phyloP scores from a whole-genome alignment of 2,888 invertebrate genomes.

The Allolobophora icterica region DNA sequence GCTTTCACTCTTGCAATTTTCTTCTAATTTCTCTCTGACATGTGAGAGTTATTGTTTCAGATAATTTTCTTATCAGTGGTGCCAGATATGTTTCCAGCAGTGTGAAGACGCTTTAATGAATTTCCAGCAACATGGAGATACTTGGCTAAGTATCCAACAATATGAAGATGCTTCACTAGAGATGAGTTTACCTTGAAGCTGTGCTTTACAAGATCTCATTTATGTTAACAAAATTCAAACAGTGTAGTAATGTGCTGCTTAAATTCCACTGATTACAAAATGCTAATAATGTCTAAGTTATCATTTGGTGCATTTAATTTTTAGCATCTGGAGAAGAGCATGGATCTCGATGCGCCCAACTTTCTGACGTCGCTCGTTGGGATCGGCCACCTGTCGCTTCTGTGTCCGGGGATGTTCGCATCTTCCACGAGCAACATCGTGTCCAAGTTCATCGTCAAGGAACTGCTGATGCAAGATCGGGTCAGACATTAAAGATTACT shows the following conservation, averaged over 20 bases:
- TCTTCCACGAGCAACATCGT: constrained; percentile 91
- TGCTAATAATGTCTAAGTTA: not conserved
- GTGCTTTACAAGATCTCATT: too few relatives aligned
- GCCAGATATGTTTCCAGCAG: not conserved
- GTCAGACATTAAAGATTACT: constrained; percentile 52
- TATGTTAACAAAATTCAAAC: too few relatives aligned
- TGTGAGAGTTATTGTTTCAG: not conserved
- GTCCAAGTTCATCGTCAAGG: constrained; percentile 89
- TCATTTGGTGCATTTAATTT: not conserved
- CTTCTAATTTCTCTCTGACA: not conserved
- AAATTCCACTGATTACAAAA: not conserved
- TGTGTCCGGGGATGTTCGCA: constrained; percentile 87
- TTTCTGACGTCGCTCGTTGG: constrained; percentile 93
- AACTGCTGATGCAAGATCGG: constrained; percentile 77
- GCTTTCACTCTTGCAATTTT: not conserved
- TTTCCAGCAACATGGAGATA: too few relatives aligned
- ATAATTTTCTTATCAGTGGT: not conserved
- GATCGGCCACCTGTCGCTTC: constrained; percentile 90
- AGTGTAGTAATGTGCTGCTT: not conserved
- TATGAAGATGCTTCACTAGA: too few relatives aligned
- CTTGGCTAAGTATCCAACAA: not conserved
- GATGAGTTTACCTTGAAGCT: too few relatives aligned
- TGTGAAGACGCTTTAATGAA: not conserved
- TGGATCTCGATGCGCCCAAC: constrained; percentile 71
- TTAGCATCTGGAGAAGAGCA: constrained; percentile 62